Percentiles rank a stretch among this genome's conserved stretches.
phyloP scores from a whole-genome alignment of 2,113 vertebrate species.

The Dasyornis broadbenti region DNA sequence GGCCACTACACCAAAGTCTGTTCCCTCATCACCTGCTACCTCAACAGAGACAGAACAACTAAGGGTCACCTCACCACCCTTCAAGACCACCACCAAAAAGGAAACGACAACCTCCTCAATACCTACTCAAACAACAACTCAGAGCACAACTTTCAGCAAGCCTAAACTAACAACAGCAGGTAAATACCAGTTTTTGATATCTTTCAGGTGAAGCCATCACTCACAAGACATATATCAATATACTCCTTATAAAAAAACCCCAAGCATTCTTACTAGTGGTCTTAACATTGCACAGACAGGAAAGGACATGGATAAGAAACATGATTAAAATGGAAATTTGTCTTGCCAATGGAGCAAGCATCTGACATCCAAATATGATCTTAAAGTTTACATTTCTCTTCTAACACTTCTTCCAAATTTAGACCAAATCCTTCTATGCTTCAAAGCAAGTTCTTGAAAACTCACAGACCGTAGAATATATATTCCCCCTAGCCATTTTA shows the following conservation, averaged over 20 bases:
- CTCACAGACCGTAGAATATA: not conserved
- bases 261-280: not conserved
- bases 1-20: not conserved
- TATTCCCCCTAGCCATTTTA: not conserved
- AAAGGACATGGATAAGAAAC: not conserved
- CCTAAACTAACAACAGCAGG: slow-evolving; percentile 1
- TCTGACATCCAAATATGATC: not conserved
- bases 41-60: not conserved
- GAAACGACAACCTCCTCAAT: not conserved
- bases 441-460: not conserved
- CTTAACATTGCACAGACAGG: not conserved
- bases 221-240: not conserved
- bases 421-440: not conserved
- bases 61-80: not conserved
- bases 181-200: not conserved
- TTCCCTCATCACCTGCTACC: not conserved
- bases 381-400: not conserved
- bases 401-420: not conserved
- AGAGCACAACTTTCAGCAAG: not conserved
- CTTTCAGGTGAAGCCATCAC: not conserved
- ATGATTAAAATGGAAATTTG: not conserved
- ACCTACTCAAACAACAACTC: not conserved
- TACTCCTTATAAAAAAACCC: not conserved
- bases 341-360: not conserved
- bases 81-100: not conserved